Conservation (phyloP, 2,113 vertebrate species). For the Pipa parva region DNA sequence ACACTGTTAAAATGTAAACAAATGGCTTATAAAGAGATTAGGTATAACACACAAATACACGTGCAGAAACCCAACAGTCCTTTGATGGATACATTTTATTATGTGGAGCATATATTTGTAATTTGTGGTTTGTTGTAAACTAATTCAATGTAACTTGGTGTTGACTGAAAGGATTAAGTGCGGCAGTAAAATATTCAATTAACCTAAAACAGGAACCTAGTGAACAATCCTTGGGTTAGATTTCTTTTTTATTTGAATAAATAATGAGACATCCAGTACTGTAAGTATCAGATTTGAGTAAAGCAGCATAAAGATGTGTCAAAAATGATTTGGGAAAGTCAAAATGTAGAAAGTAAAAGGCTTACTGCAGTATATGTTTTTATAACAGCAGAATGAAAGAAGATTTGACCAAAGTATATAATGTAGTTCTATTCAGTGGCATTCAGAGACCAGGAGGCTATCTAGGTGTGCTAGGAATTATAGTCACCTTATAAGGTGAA, state of each 20-base stretch:
- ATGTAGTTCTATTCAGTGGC: too few relatives aligned
- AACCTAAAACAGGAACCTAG: slow-evolving; percentile 23
- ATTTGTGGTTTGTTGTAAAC: slow-evolving; percentile 41
- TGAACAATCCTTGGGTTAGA: slow-evolving; percentile 8
- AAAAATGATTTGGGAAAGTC: too few relatives aligned
- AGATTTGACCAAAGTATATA: too few relatives aligned
- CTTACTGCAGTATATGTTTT: too few relatives aligned
- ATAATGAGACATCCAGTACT: too few relatives aligned
- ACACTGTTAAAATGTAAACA: slow-evolving; percentile 18
- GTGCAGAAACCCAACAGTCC: neutral
- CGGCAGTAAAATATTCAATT: slow-evolving; percentile 39
- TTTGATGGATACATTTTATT: slow-evolving; percentile 1
- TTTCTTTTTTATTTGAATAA: neutral
- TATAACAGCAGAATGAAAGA: too few relatives aligned
- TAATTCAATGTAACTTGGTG: slow-evolving; percentile 32
- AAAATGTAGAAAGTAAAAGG: too few relatives aligned
- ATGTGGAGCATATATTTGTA: slow-evolving; percentile 35
- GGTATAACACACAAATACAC: slow-evolving; percentile 34
- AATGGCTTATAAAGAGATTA: slow-evolving; percentile 36
- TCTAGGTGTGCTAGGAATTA: too few relatives aligned
- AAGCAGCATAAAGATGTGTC: too few relatives aligned
- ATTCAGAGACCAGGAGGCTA: too few relatives aligned
- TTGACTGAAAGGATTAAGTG: slow-evolving; percentile 44
- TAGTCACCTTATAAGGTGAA: too few relatives aligned
- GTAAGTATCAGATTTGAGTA: too few relatives aligned